A percentile compares a stretch with the other conserved stretches of the same genome.
Conservation (phyloP, 2,797 vertebrate species). For the Spinus pinus region DNA sequence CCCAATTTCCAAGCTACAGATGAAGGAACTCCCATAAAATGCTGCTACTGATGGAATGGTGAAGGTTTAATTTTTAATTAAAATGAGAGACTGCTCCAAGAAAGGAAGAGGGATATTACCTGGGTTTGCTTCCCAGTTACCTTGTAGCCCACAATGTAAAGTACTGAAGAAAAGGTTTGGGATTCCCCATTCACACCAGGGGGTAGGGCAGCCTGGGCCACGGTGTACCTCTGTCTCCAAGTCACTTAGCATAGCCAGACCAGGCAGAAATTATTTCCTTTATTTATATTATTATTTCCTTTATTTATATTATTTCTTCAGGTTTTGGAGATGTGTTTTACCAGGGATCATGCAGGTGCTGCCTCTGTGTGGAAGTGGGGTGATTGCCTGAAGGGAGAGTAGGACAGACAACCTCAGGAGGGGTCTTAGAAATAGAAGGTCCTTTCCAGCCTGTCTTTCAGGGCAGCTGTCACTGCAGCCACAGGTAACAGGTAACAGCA, state of each 20-base stretch:
- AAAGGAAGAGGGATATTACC: background rate
- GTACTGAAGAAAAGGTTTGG: background rate
- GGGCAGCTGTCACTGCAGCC: background rate
- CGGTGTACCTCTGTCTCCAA: background rate
- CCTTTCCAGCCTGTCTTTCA: background rate
- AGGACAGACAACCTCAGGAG: background rate
- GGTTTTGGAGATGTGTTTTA: background rate
- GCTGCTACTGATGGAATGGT: background rate
- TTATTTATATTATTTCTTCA: background rate
- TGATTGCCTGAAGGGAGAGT: background rate
- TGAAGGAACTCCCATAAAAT: background rate
- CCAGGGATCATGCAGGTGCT: background rate
- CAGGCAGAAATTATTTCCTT: background rate
- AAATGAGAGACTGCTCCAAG: background rate
- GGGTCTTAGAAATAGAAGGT: background rate
- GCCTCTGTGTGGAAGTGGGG: background rate
- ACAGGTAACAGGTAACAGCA: background rate
- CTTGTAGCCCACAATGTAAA: background rate
- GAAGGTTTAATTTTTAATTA: background rate
- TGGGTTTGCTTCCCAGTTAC: background rate
- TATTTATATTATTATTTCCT: background rate
- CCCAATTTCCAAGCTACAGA: background rate
- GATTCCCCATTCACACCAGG: background rate
- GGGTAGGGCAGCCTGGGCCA: background rate
- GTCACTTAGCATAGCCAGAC: background rate